A percentile compares a stretch with the other conserved stretches of the same genome.
Conservation (phyloP, 2,888 invertebrate genomes). For the Hypomecis atomaria region DNA sequence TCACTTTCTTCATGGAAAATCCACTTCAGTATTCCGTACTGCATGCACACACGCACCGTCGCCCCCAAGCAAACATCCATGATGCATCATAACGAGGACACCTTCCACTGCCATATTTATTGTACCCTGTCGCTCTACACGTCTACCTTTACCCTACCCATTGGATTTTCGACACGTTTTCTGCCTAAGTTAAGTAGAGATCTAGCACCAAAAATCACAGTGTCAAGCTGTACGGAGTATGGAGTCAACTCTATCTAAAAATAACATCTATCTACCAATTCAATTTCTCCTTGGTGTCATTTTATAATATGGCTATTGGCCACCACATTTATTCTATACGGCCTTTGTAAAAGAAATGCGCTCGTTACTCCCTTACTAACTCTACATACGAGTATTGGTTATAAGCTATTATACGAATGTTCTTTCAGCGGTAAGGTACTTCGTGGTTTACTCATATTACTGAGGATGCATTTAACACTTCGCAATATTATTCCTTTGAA, state of each 20-base stretch:
- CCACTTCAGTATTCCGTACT: constrained; percentile 12
- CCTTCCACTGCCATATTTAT: neutral
- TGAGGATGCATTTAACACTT: constrained; percentile 40
- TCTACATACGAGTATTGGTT: neutral
- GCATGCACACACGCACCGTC: constrained; percentile 25
- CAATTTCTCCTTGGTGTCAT: too few relatives aligned
- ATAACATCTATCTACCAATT: too few relatives aligned
- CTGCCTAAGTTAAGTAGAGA: too few relatives aligned
- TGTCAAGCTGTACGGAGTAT: too few relatives aligned
- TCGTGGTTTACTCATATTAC: neutral
- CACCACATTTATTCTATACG: too few relatives aligned
- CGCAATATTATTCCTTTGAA: constrained; percentile 34
- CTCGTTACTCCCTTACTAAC: too few relatives aligned
- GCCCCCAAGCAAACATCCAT: constrained; percentile 28
- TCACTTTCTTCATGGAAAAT: constrained; percentile 10
- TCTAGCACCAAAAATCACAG: too few relatives aligned
- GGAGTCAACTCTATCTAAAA: too few relatives aligned
- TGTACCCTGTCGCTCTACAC: constrained; percentile 20
- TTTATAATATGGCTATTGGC: too few relatives aligned
- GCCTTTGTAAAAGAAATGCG: neutral
- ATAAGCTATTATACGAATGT: neutral
- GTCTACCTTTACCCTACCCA: neutral
- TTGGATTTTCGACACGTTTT: too few relatives aligned
- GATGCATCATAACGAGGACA: constrained; percentile 34
- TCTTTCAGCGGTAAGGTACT: constrained; percentile 10